Base-by-base conservation (phyloP, 2,797 vertebrate species). In the Strix occidentalis region DNA sequence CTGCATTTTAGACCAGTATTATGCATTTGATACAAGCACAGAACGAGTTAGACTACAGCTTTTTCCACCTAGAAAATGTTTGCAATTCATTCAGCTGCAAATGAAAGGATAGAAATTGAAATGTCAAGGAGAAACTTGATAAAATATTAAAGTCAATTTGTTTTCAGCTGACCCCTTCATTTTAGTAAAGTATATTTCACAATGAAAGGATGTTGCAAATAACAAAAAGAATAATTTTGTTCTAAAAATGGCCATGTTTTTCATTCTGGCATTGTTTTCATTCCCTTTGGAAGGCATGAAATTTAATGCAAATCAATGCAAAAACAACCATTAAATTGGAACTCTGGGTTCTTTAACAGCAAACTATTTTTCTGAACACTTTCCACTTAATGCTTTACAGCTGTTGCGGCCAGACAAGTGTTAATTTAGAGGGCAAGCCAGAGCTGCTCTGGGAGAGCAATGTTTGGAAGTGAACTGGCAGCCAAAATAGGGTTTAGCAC, bases 401-500 rank as follows among this genome's bases (percentile, higher is more conserved):
- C 57, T 86, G 50, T 50, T 71, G 61, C 4, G 10, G n/a, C 1
- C 1, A 78, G 33, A 61, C 15, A 61, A 61, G 72, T 9, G 46
- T 66, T 94, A 76, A 63, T 66, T 48, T 39, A 69, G 43, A 54
- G 29, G 25, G 21, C 46, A 69, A 57, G 39, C 46, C 50, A 64
- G 21, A 78, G 35, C 20, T 83, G 23, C 28, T 16, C 45, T 24
- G 41, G 24, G 41, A 81, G 21, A 71, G 21, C 51, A 21, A 29
- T 16, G 21, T 14, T 72, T 13, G 28, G 51, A 74, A 16, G 23
- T 24, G 48, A 69, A n/a, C 1, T 0, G 37, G 20, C 15, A 0
- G 3, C 21, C 28, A 3, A 39, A 14, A 3, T 3, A 8, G 51
- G 16, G 8, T 23, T 58, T 61, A 0, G 1, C 17, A 5, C 1